A percentile compares a stretch with the other conserved stretches of the same genome.
Evolutionary conservation across 2,113 vertebrate genomes (phyloP).

Genomic region (Pteropus alecto): DNA sequence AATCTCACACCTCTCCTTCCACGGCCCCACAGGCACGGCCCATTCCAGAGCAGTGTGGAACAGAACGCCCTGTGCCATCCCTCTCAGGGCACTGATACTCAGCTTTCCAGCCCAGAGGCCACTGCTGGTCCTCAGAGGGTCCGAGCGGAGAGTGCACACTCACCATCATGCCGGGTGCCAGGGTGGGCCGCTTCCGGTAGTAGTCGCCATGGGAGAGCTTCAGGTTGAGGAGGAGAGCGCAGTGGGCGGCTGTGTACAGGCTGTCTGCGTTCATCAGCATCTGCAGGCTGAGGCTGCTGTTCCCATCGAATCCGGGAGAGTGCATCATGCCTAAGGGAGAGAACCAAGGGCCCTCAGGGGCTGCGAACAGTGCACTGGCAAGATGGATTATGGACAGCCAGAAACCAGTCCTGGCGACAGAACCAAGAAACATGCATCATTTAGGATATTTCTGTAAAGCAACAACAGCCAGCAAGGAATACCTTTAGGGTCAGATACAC

Average conservation of each 20-base stretch:
- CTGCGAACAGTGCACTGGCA: neutral
- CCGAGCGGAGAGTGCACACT: neutral
- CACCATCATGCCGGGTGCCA: constrained; percentile 86
- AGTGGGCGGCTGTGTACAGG: constrained; percentile 92
- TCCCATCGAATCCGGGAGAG: constrained; percentile 90
- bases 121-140: rapidly evolving
- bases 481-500: rapidly evolving
- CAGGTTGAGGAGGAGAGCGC: constrained; percentile 94
- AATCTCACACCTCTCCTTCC: rapidly evolving
- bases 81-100: rapidly evolving
- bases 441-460: rapidly evolving
- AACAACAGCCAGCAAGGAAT: no score
- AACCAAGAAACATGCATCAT: neutral
- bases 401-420: rapidly evolving
- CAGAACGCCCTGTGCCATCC: neutral
- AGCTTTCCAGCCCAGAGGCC: neutral
- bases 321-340: constrained; percentile 90
- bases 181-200: constrained; percentile 89
- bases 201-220: constrained; percentile 93
- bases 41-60: neutral
- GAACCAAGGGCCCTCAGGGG: neutral
- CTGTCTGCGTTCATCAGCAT: constrained; percentile 96
- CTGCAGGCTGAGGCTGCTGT: constrained; percentile 88
- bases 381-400: rapidly evolving
- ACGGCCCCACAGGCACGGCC: rapidly evolving